Conservation (phyloP, 2,113 vertebrate genomes). For the Anas platyrhynchos region DNA sequence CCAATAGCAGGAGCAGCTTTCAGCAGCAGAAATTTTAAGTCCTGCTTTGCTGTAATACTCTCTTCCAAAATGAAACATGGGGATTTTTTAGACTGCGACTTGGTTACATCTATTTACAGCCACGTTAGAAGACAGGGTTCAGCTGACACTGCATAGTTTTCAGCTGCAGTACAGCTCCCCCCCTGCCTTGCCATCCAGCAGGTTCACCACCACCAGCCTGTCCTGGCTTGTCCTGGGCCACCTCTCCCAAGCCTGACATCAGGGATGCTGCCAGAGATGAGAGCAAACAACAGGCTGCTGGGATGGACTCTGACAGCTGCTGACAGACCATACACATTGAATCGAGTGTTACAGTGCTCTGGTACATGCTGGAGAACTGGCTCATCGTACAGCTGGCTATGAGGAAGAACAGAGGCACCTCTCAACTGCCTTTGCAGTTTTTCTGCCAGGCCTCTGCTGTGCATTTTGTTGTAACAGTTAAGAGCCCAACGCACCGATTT, state of each 20-base stretch:
- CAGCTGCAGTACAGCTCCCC: background rate
- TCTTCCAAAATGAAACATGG: background rate
- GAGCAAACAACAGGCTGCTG: background rate
- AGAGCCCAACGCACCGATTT: background rate
- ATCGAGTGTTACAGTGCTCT: background rate
- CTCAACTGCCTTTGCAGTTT: background rate
- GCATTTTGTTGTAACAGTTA: background rate
- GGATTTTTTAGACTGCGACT: background rate
- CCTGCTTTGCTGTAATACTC: background rate
- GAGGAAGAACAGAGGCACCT: background rate
- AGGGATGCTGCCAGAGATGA: background rate
- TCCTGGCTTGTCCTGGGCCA: rapidly evolving
- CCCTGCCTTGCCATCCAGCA: rapidly evolving
- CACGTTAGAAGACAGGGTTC: background rate
- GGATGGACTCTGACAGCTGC: background rate
- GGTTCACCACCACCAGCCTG: background rate
- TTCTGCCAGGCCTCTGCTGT: background rate
- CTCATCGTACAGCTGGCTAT: background rate
- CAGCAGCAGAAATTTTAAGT: background rate
- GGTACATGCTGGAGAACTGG: background rate
- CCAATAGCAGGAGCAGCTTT: background rate
- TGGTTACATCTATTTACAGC: background rate
- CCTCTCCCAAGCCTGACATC: background rate
- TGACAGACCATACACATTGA: background rate
- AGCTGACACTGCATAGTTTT: background rate